Conservation (phyloP, 1,140 invertebrate genomes). For the Drosophila insularis region DNA sequence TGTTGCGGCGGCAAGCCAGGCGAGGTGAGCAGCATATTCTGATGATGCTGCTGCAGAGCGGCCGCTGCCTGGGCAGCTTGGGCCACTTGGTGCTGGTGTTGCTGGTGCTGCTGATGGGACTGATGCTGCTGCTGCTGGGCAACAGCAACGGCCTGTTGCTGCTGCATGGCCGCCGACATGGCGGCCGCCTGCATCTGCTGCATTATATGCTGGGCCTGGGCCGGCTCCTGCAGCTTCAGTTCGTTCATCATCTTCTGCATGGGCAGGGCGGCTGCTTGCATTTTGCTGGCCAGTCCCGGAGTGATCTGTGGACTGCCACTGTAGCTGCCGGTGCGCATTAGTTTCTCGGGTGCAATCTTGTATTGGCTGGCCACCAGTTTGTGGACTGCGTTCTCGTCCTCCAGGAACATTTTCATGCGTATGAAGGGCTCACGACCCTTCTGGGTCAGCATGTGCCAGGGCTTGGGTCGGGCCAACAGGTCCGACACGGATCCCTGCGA, state of each 20-base stretch:
- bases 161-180: slow-evolving; percentile 84
- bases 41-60: slow-evolving; percentile 84
- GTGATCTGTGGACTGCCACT: slow-evolving; percentile 90
- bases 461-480: slow-evolving; percentile 95
- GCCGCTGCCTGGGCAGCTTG: slow-evolving; percentile 84
- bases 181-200: slow-evolving; percentile 84
- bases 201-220: slow-evolving; percentile 88
- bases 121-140: slow-evolving; percentile 83
- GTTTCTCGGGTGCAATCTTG: slow-evolving; percentile 97
- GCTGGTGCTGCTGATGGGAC: slow-evolving; percentile 84
- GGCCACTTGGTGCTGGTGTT: slow-evolving; percentile 84
- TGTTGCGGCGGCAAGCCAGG: slow-evolving; percentile 87
- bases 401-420: slow-evolving; percentile 98
- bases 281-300: slow-evolving; percentile 88
- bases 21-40: slow-evolving; percentile 86
- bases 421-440: slow-evolving; percentile 99
- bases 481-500: slow-evolving; percentile 98
- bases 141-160: slow-evolving; percentile 84
- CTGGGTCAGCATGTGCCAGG: slow-evolving; percentile 98
- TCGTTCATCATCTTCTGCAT: slow-evolving; percentile 89
- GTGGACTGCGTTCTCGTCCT: slow-evolving; percentile 98
- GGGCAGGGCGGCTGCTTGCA: slow-evolving; percentile 85
- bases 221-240: slow-evolving; percentile 87
- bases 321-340: slow-evolving; percentile 97
- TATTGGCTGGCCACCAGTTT: slow-evolving; percentile 98